A percentile compares a stretch with the other conserved stretches of the same genome.
These are phyloP conservation scores for Ethmia dodecea DNA, from an alignment of 2,888 invertebrate genomes.

Conservation along the genomic window DNA sequence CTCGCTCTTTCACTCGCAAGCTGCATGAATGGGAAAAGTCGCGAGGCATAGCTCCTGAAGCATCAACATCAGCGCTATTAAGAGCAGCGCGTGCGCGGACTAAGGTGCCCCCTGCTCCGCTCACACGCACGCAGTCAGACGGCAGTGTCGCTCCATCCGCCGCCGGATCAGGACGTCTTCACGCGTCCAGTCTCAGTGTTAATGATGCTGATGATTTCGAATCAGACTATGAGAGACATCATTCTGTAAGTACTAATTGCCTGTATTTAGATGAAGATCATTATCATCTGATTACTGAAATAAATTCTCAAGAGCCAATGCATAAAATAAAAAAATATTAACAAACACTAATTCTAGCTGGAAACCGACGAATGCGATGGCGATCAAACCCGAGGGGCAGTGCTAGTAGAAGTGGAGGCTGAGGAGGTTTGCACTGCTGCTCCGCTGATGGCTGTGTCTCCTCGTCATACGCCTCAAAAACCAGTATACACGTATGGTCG, in stretches of 20 bases:
- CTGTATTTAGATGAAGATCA: neutral
- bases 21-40: constrained; percentile 95
- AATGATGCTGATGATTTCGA: constrained; percentile 83
- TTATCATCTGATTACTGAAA: too few relatives aligned
- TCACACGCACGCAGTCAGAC: constrained; percentile 87
- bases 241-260: constrained; percentile 42
- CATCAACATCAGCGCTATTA: constrained; percentile 88
- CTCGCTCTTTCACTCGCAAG: constrained; percentile 92
- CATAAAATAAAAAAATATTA: neutral
- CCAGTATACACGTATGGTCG: constrained; percentile 84
- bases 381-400: constrained; percentile 81
- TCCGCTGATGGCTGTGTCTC: constrained; percentile 81
- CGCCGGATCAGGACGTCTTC: constrained; percentile 79
- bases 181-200: constrained; percentile 84
- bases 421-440: constrained; percentile 88
- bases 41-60: constrained; percentile 90
- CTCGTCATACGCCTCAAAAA: constrained; percentile 80
- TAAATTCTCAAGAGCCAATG: too few relatives aligned
- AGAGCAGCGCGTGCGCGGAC: constrained; percentile 60
- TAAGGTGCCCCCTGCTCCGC: constrained; percentile 46
- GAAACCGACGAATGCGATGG: constrained; percentile 57
- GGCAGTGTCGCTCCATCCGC: constrained; percentile 82
- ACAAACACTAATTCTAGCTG: constrained; percentile 25
- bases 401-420: constrained; percentile 89
- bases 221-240: constrained; percentile 73